Evolutionary conservation across 1,140 invertebrate genomes (phyloP).

Genomic region (Cydia pomonella): DNA sequence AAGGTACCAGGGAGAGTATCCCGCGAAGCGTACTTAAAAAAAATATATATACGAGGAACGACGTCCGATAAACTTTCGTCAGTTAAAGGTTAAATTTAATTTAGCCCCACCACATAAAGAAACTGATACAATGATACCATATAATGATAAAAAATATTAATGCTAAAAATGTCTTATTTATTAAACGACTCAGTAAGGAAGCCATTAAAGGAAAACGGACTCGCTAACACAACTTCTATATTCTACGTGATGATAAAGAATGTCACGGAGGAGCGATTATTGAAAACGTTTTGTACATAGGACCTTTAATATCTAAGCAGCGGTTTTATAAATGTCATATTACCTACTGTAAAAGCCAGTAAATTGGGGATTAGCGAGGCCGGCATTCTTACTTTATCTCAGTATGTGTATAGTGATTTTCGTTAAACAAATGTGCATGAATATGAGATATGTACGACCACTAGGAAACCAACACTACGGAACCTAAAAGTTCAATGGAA

Average conservation of each 20-base stretch:
- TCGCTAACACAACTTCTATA: constrained; percentile 29
- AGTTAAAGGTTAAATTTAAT: no score
- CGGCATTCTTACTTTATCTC: no score
- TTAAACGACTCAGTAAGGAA: constrained; percentile 16
- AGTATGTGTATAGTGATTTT: no score
- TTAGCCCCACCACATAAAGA: not conserved
- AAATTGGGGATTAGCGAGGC: not conserved
- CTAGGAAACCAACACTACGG: no score
- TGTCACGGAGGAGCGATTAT: constrained; percentile 19
- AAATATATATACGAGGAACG: no score
- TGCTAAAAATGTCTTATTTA: constrained; percentile 8
- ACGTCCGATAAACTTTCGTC: no score
- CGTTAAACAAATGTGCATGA: no score
- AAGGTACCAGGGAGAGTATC: no score
- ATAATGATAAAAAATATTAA: not conserved
- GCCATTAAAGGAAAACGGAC: constrained; percentile 28
- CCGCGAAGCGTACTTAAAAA: no score
- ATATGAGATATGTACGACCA: no score
- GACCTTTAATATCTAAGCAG: not conserved
- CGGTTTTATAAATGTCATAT: not conserved
- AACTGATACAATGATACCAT: not conserved
- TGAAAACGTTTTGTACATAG: constrained; percentile 9
- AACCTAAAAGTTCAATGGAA: no score
- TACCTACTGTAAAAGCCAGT: not conserved
- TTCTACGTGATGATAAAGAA: constrained; percentile 33